Base-by-base conservation (phyloP, 1,140 invertebrate species). In the Bombus huntii region DNA sequence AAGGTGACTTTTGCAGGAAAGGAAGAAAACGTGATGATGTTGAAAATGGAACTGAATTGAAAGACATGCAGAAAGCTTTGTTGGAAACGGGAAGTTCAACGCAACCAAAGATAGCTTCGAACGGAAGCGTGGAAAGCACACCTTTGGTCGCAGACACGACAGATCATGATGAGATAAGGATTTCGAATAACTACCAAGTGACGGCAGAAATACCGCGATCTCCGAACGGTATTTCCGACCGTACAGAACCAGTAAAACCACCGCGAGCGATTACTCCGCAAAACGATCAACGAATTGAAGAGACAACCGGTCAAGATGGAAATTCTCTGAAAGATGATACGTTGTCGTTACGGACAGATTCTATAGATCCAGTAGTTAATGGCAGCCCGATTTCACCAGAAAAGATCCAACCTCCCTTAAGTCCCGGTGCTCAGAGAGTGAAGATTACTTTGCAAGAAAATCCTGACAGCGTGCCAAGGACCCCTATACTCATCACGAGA, bases 381-480 rank as follows among this genome's bases (percentile, higher is more conserved):
- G 81, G 75, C 22, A 82, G 81, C 28, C 83, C 85, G 68, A 77
- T 65, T 62, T 62, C 81, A n/a, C 0, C 87, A 68, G 57, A 78
- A 3, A 4, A 47, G 2, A 85, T 92, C 9, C 91, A 79, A 39
- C 92, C 93, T 4, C 91, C 92, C 9, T 78, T 94, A 6, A 95
- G 93, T 87, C 94, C 94, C 57, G 92, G 92, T 66, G 94, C 95
- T 75, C 94, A 95, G 66, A 91, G 94, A 80, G 95, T 95, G n/a
- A 95, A 94, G 81, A 95, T 95, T 31, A 94, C 92, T 9, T 47
- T 95, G 42, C 94, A 95, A 70, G 95, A 95, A 5, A 95, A 94
- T 87, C 95, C 95, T 1, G 95, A 95, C 76, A 95, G 95, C 90
- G 92, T 95, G 22, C 94, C 95, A 4, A 95, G 93, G 87, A 95